phyloP scores from a whole-genome alignment of 2,797 vertebrate species.

The Danionella dracula region DNA sequence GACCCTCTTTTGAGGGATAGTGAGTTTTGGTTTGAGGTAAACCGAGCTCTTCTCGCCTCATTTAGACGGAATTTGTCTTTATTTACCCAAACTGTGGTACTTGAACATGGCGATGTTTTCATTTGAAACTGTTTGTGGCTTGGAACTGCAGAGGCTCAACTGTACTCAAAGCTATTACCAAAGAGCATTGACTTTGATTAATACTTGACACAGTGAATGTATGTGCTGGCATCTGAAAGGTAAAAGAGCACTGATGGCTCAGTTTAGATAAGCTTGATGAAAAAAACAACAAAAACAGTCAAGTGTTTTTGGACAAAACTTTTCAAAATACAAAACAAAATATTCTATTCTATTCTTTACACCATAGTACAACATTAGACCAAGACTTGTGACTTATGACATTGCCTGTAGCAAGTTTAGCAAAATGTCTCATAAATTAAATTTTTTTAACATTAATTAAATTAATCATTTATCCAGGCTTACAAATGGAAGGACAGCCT shows the following conservation, averaged over 20 bases:
- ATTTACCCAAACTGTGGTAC: slow-evolving; percentile 19
- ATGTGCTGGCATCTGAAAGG: slow-evolving; percentile 15
- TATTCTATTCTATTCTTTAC: background rate
- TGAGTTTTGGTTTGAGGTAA: slow-evolving; percentile 3
- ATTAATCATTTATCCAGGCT: too few relatives aligned
- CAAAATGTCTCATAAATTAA: too few relatives aligned
- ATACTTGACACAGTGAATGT: slow-evolving; percentile 8
- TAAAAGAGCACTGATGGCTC: slow-evolving; percentile 12
- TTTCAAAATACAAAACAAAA: too few relatives aligned
- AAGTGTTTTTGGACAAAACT: background rate
- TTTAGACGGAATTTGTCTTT: slow-evolving; percentile 9
- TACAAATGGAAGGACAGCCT: too few relatives aligned
- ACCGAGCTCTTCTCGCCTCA: slow-evolving; percentile 17
- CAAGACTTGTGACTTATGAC: too few relatives aligned
- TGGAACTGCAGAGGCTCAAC: slow-evolving; percentile 13
- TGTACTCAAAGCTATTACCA: slow-evolving; percentile 37
- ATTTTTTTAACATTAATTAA: too few relatives aligned
- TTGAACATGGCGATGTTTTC: slow-evolving; percentile 14
- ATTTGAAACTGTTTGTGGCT: slow-evolving; percentile 16
- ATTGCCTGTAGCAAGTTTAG: too few relatives aligned
- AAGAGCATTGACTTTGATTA: slow-evolving; percentile 33
- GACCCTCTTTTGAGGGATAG: slow-evolving; percentile 10
- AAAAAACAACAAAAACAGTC: slow-evolving; percentile 18
- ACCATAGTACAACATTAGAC: background rate
- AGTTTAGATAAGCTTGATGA: slow-evolving; percentile 25